Conservation (phyloP, 1,140 invertebrate genomes). For the Caenorhabditis inopinata region DNA sequence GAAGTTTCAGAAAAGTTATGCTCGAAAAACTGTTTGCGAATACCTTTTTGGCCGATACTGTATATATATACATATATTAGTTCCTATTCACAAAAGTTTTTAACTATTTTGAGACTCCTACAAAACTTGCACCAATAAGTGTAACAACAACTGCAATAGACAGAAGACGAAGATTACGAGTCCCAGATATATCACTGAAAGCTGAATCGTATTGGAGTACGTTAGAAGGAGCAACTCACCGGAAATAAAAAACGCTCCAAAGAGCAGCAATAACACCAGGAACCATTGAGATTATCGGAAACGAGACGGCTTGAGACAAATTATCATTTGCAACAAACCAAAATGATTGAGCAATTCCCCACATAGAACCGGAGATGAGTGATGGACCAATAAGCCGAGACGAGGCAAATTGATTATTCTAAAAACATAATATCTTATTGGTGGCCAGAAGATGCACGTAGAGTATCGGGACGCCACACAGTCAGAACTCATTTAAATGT, state of each 20-base stretch:
- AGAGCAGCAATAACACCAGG: conserved; percentile 54
- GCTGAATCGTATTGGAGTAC: too few species aligned
- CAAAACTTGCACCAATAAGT: conserved; percentile 38
- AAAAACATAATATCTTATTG: too few species aligned
- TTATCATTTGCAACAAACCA: conserved; percentile 69
- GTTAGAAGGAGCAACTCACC: too few species aligned
- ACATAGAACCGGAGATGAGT: conserved; percentile 68
- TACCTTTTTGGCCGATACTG: too few species aligned
- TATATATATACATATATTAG: too few species aligned
- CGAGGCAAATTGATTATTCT: conserved; percentile 66
- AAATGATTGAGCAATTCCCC: conserved; percentile 67
- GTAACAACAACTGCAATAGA: conserved; percentile 42
- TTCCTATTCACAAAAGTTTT: too few species aligned
- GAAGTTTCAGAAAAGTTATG: too few species aligned
- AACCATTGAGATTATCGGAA: conserved; percentile 67
- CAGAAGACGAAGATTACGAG: conserved; percentile 44
- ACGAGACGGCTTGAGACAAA: conserved; percentile 68
- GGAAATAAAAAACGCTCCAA: conserved; percentile 55
- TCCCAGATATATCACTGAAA: conserved; percentile 48
- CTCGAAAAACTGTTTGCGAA: too few species aligned
- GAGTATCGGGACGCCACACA: too few species aligned
- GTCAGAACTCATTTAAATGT: too few species aligned
- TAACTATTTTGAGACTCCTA: conserved; percentile 46
- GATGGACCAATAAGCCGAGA: conserved; percentile 67
- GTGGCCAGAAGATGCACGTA: too few species aligned